These are phyloP conservation scores for Triplophysa yarkandensis DNA, from an alignment of 2,797 vertebrate species.

Conservation along the genomic window DNA sequence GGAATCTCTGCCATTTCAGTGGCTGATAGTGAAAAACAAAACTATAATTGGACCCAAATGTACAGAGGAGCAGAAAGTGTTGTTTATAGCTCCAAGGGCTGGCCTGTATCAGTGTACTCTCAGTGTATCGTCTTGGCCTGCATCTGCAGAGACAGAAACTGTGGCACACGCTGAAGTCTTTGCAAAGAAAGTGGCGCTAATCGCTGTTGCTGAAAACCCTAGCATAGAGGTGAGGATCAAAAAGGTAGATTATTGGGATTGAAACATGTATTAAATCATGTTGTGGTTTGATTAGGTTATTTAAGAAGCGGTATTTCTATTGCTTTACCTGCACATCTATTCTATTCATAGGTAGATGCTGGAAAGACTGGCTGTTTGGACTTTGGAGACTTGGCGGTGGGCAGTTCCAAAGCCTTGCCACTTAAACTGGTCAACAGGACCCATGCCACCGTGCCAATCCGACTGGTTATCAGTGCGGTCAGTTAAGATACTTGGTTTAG, in stretches of 20 bases:
- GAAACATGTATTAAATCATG: background rate
- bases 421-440: constrained; percentile 89
- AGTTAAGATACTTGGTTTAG: constrained; percentile 66
- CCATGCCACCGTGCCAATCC: constrained; percentile 85
- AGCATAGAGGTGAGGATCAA: constrained; percentile 74
- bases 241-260: background rate
- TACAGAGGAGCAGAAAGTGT: constrained; percentile 89
- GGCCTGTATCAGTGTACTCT: constrained; percentile 91
- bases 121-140: constrained; percentile 91
- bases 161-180: constrained; percentile 82
- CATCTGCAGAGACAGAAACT: constrained; percentile 83
- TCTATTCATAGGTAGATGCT: constrained; percentile 78
- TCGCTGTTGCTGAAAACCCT: constrained; percentile 90
- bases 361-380: constrained; percentile 80
- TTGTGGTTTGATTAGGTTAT: background rate
- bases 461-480: constrained; percentile 92
- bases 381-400: constrained; percentile 88
- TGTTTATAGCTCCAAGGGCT: constrained; percentile 85
- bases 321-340: background rate
- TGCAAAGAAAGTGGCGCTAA: constrained; percentile 84
- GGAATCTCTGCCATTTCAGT: constrained; percentile 83
- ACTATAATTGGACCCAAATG: constrained; percentile 86
- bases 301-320: background rate
- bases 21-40: constrained; percentile 94
- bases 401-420: constrained; percentile 84